phyloP scores from a whole-genome alignment of 2,888 invertebrate genomes.

The Hypomecis atomaria region DNA sequence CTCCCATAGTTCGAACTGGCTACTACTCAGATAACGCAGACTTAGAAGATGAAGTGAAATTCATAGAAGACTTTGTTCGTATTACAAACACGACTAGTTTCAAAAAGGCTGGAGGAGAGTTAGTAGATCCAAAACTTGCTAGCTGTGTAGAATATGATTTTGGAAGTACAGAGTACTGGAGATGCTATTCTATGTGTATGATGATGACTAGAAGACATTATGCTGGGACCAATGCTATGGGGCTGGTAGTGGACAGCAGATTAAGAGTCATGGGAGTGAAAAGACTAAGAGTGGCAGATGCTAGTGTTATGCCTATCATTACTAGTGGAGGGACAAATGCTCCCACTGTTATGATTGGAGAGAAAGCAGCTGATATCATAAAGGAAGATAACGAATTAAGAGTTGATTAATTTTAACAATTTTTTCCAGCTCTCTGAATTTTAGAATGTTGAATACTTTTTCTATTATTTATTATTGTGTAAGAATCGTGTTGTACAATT shows the following conservation, averaged over 20 bases:
- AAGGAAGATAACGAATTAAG: slow-evolving; percentile 40
- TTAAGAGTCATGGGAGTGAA: slow-evolving; percentile 59
- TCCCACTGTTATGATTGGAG: slow-evolving; percentile 60
- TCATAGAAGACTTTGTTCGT: slow-evolving; percentile 47
- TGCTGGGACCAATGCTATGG: slow-evolving; percentile 90
- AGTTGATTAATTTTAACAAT: background rate
- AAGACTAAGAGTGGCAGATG: slow-evolving; percentile 51
- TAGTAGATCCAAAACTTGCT: slow-evolving; percentile 40
- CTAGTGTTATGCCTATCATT: slow-evolving; percentile 78
- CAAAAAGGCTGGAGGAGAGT: slow-evolving; percentile 43
- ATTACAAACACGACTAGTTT: slow-evolving; percentile 54
- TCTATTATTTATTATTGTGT: no score
- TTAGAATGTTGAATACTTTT: no score
- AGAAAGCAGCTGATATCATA: slow-evolving; percentile 50
- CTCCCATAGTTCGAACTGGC: slow-evolving; percentile 46
- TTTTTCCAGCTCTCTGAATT: background rate
- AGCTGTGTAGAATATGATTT: slow-evolving; percentile 33
- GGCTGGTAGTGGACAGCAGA: slow-evolving; percentile 87
- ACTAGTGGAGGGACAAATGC: slow-evolving; percentile 84
- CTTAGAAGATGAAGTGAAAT: slow-evolving; percentile 48
- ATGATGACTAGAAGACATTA: slow-evolving; percentile 88
- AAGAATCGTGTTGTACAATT: no score
- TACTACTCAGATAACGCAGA: slow-evolving; percentile 48
- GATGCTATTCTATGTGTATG: slow-evolving; percentile 54
- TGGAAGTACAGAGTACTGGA: slow-evolving; percentile 47